These are phyloP conservation scores for Lordiphosa collinella DNA, from an alignment of 1,140 invertebrate species.

Conservation along the genomic window DNA sequence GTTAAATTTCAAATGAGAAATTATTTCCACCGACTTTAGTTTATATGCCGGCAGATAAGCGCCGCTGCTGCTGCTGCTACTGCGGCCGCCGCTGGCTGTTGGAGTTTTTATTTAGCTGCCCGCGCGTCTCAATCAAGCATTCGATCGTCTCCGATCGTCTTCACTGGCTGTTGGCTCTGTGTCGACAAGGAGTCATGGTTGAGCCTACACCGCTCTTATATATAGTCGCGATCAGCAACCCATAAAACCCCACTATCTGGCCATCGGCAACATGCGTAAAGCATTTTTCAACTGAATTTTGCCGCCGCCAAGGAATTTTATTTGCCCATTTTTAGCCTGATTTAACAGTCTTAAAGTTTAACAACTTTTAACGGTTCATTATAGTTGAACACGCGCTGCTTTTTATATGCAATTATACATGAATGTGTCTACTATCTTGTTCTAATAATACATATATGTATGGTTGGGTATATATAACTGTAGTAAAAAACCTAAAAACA, in stretches of 20 bases:
- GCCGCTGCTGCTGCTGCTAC: constrained; percentile 29
- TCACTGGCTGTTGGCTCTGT: constrained; percentile 1
- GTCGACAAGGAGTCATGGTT: constrained; percentile 4
- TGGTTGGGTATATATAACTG: constrained; percentile 1
- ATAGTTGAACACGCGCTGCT: constrained; percentile 17
- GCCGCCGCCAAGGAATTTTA: constrained; percentile 38
- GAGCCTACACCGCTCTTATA: not conserved
- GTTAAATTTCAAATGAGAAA: constrained; percentile 79
- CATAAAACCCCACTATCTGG: constrained; percentile 51
- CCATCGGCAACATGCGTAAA: constrained; percentile 33
- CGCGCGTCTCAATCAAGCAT: constrained; percentile 1
- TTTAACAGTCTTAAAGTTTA: constrained; percentile 47
- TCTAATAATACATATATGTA: constrained; percentile 1
- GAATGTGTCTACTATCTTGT: not conserved
- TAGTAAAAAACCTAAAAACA: not conserved
- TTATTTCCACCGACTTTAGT: constrained; percentile 70
- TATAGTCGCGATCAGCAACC: not conserved
- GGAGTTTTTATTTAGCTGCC: constrained; percentile 36
- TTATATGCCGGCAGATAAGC: constrained; percentile 79
- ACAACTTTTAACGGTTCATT: constrained; percentile 4
- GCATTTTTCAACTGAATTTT: constrained; percentile 17
- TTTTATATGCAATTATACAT: constrained; percentile 18
- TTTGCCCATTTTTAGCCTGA: constrained; percentile 36
- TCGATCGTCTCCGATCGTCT: constrained; percentile 1
- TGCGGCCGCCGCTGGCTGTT: constrained; percentile 13